Percentiles rank a stretch among this genome's conserved stretches.
Evolutionary conservation across 2,888 invertebrate species (phyloP).

Genomic region (Caenorhabditis becei): DNA sequence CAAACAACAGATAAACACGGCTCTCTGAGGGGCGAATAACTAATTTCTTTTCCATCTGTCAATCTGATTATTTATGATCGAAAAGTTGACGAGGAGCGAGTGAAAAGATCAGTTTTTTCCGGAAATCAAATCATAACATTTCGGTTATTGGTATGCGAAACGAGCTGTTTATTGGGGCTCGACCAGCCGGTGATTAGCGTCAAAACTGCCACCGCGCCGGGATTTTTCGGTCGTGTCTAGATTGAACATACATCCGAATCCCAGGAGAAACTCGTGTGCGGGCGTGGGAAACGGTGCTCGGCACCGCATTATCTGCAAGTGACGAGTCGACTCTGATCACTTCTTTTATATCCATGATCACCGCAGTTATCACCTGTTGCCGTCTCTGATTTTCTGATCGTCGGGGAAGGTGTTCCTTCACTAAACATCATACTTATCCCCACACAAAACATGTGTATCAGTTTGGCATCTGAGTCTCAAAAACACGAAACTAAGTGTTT

Average conservation of each 20-base stretch:
- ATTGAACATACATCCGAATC: not conserved
- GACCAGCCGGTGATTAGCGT: not conserved
- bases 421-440: not conserved
- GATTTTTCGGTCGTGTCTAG: not conserved
- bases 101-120: not conserved
- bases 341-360: not conserved
- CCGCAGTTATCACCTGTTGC: not conserved
- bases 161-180: constrained; percentile 10
- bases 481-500: constrained; percentile 3
- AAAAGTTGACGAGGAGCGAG: constrained; percentile 1
- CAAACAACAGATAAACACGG: constrained; percentile 10
- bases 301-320: not conserved
- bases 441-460: not conserved
- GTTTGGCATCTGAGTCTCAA: not conserved
- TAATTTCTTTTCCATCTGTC: not conserved
- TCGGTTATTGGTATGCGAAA: constrained; percentile 10
- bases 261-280: not conserved
- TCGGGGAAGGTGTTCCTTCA: constrained; percentile 7
- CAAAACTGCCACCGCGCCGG: not conserved
- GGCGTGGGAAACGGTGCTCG: constrained; percentile 15
- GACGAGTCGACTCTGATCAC: not conserved
- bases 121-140: constrained; percentile 17
- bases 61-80: constrained; percentile 2
- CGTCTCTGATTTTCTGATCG: not conserved
- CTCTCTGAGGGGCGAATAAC: not conserved